Percentiles rank a stretch among this genome's conserved stretches.
Conservation (phyloP, 2,113 vertebrate species). For the Chloroceryle aenea region DNA sequence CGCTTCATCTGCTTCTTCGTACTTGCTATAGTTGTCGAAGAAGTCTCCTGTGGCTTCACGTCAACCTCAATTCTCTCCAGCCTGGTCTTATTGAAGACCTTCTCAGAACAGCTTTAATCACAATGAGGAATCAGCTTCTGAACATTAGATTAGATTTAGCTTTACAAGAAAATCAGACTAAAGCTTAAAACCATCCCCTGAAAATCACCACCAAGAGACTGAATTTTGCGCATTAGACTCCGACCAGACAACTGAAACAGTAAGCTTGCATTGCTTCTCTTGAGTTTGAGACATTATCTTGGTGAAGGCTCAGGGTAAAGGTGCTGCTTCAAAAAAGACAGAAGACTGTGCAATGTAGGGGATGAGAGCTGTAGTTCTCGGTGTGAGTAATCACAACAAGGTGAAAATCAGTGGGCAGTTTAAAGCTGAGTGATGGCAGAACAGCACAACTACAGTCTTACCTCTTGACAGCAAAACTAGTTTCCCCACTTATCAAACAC, state of each 20-base stretch:
- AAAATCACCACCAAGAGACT: background rate
- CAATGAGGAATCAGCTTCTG: background rate
- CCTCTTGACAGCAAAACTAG: background rate
- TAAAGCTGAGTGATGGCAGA: background rate
- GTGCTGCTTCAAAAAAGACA: background rate
- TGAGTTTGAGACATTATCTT: background rate
- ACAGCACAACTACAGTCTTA: background rate
- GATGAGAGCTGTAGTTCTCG: background rate
- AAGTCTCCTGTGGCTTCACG: background rate
- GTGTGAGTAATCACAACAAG: background rate
- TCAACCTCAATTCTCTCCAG: background rate
- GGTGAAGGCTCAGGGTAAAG: background rate
- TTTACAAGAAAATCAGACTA: background rate
- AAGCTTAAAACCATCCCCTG: background rate
- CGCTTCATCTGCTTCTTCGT: background rate
- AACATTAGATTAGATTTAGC: background rate
- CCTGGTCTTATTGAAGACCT: background rate
- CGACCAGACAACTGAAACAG: background rate
- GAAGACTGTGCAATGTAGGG: background rate
- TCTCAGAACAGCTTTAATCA: background rate
- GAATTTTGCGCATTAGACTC: background rate
- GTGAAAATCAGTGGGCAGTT: background rate
- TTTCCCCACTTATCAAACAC: background rate
- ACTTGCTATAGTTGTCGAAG: background rate
- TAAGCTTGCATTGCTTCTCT: background rate